Base-by-base conservation (phyloP, 2,888 invertebrate species). In the Eubasilissa splendida region DNA sequence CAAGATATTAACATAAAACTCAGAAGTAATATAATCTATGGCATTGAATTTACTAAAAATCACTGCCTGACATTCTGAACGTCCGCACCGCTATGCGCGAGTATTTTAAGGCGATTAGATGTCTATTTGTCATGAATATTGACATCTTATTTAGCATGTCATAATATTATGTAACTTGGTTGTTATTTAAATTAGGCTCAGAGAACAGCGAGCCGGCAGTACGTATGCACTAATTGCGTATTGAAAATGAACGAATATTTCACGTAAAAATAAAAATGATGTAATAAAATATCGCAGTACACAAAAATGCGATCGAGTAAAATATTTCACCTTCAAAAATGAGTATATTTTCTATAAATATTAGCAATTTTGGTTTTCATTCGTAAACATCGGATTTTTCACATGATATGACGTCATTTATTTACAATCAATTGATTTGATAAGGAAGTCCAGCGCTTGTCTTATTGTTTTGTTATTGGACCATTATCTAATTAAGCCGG, bases 391-490 rank as follows among this genome's bases (percentile, higher is more conserved):
- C 7, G 42, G 4, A 5, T 42, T 42, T 42, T 42, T 71, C 54
- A 31, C 71, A 31, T 53, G 59, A 12, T 12, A 52, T 79, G 79
- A 79, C 79, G 79, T 79, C 79, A 71, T 68, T 77, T 78, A 78
- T 70, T 75, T 77, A 78, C 74, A 66, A 78, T 74, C 74, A 71
- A 65, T 66, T 77, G 54, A 78, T 81, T 81, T 81, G 81, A 81
- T 78, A 78, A 78, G 80, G 80, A 80, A 77, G 77, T 76, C 14
- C 8, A 74, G 60, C 50, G 53, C 31, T 5, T 56, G 12, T 74
- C 59, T 59, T 74, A 59, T 74, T 74, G 74, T 74, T 74, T 74
- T 74, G 74, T 66, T 77, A 66, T 14, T 54, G 54, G 53, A 42
- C 52, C 42, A 66, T 66, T 66, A 76, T 71, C 71, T 71, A 71